Conservation (phyloP, 2,113 vertebrate species). For the Megaleporinus macrocephalus region DNA sequence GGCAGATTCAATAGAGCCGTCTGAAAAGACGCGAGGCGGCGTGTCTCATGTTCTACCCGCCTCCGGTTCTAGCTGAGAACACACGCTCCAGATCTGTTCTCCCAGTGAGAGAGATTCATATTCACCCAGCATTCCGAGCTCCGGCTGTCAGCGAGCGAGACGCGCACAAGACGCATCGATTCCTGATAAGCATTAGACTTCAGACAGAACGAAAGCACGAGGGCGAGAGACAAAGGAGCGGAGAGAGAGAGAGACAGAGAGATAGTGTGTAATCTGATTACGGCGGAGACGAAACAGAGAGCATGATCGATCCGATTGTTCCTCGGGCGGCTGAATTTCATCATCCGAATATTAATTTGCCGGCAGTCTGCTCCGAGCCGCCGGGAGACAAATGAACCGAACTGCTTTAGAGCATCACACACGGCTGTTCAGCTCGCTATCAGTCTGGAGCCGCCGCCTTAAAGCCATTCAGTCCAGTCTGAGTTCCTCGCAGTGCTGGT, state of each 20-base stretch:
- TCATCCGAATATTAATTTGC: constrained; percentile 53
- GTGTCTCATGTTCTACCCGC: background rate
- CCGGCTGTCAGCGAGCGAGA: background rate
- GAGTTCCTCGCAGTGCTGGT: too few species aligned
- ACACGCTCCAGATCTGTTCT: background rate
- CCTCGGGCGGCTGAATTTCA: constrained; percentile 43
- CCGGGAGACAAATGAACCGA: constrained; percentile 7
- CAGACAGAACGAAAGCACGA: background rate
- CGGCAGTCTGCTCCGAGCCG: background rate
- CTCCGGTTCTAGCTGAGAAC: background rate
- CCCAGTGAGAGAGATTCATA: background rate
- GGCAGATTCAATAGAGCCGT: background rate
- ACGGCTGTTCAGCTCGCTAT: too few species aligned
- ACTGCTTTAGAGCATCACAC: background rate
- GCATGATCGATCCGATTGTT: constrained; percentile 50
- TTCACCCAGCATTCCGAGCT: constrained; percentile 9
- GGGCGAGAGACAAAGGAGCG: background rate
- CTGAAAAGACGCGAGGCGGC: background rate
- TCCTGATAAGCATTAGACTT: constrained; percentile 33
- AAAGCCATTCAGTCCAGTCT: too few species aligned
- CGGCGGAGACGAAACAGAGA: constrained; percentile 43
- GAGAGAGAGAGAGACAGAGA: constrained; percentile 2
- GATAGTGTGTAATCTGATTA: constrained; percentile 40
- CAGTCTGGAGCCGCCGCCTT: too few species aligned
- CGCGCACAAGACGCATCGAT: constrained; percentile 23